These are phyloP conservation scores for Stichopus horrens DNA, from an alignment of 53 echinoderm and acorn worm species.

Conservation along the genomic window DNA sequence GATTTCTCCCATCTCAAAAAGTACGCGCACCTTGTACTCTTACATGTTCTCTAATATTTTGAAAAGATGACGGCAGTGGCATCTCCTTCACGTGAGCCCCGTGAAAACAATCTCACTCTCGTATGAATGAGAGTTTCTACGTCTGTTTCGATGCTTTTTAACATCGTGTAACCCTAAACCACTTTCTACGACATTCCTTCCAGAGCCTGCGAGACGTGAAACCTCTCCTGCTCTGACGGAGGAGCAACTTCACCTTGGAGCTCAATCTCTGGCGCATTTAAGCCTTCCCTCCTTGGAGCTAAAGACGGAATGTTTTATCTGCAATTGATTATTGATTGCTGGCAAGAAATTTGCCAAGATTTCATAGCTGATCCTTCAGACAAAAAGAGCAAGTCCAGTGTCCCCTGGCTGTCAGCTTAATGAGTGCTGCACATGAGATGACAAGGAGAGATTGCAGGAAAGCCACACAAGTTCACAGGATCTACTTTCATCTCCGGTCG, in stretches of 20 bases:
- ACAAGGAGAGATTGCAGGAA: background rate
- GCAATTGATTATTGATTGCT: constrained; percentile 40
- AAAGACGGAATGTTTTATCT: background rate
- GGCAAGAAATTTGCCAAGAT: background rate
- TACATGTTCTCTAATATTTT: too few relatives aligned
- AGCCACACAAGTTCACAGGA: background rate
- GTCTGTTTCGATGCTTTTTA: background rate
- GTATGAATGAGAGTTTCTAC: background rate
- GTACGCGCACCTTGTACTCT: too few relatives aligned
- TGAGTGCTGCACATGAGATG: background rate
- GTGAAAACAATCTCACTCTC: constrained; percentile 2
- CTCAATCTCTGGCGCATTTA: background rate
- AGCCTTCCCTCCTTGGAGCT: background rate
- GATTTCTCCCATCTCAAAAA: too few relatives aligned
- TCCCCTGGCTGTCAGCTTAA: background rate
- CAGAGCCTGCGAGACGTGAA: background rate
- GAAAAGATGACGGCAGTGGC: too few relatives aligned
- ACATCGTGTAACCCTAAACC: constrained; percentile 33
- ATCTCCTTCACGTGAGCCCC: constrained; percentile 24
- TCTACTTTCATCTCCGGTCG: background rate
- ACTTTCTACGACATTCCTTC: background rate
- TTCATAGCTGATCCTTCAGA: background rate
- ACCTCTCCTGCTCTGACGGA: background rate
- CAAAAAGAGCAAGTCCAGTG: background rate
- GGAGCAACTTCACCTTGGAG: background rate